Percentiles rank a stretch among this genome's conserved stretches.
Evolutionary conservation across 2,113 vertebrate genomes (phyloP).

Genomic region (Danionella cerebrum): DNA sequence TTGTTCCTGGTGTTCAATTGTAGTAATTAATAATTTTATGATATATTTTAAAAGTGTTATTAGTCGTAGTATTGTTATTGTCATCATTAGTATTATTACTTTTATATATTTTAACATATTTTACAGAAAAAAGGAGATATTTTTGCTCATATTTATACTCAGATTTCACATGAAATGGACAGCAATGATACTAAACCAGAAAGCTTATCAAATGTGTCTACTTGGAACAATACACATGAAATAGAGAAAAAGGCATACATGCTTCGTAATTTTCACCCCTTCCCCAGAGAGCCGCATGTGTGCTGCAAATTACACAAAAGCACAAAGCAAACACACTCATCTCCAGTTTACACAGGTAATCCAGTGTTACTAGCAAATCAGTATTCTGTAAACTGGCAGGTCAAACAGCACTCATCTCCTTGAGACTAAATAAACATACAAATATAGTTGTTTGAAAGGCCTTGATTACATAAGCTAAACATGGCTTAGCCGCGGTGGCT

Average conservation of each 20-base stretch:
- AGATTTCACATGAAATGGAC: no score
- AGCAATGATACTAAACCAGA: neutral
- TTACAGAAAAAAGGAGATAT: no score
- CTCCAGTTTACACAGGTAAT: slow-evolving; percentile 57
- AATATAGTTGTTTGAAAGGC: slow-evolving; percentile 52
- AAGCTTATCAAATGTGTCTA: neutral
- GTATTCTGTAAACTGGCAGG: slow-evolving; percentile 45
- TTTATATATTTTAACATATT: no score
- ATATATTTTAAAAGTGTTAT: no score
- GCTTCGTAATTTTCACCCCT: neutral
- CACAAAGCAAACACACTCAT: slow-evolving; percentile 14
- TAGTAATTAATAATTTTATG: no score
- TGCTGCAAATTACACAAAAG: slow-evolving; percentile 41
- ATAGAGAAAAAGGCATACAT: neutral
- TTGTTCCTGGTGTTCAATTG: no score
- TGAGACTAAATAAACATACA: slow-evolving; percentile 42
- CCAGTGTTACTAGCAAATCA: slow-evolving; percentile 43
- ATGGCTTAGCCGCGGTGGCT: slow-evolving; percentile 60
- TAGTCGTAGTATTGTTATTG: no score
- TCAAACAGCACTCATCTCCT: slow-evolving; percentile 29
- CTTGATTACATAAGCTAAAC: slow-evolving; percentile 63
- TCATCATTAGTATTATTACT: no score
- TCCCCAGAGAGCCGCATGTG: neutral
- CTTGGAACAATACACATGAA: neutral
- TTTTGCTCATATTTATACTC: no score